Conservation (phyloP, 2,888 invertebrate genomes). For the Drosophila niveifrons region DNA sequence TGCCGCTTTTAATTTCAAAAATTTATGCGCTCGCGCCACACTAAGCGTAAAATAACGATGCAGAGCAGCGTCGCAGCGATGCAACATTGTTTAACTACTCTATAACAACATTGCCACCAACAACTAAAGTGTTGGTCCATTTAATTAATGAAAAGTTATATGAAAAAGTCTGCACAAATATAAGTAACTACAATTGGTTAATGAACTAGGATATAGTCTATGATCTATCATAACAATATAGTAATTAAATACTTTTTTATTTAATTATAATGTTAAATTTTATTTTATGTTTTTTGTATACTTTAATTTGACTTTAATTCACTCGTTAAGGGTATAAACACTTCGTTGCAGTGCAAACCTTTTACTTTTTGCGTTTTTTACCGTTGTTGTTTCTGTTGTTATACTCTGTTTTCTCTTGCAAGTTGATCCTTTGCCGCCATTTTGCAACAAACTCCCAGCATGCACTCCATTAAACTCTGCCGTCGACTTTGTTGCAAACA, state of each 20-base stretch:
- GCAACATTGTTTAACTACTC: slow-evolving; percentile 64
- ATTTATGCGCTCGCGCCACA: slow-evolving; percentile 82
- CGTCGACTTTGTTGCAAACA: slow-evolving; percentile 77
- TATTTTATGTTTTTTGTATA: too few relatives aligned
- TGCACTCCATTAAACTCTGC: slow-evolving; percentile 81
- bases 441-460: slow-evolving; percentile 72
- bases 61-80: slow-evolving; percentile 54
- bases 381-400: slow-evolving; percentile 41
- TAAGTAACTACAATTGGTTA: too few relatives aligned
- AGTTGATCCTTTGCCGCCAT: slow-evolving; percentile 81
- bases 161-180: too few relatives aligned
- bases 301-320: too few relatives aligned
- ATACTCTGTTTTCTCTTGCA: slow-evolving; percentile 60
- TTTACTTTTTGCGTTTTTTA: slow-evolving; percentile 41
- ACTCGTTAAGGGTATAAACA: neutral
- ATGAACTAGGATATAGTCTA: too few relatives aligned
- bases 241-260: too few relatives aligned
- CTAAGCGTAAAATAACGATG: slow-evolving; percentile 81
- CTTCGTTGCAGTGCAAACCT: slow-evolving; percentile 1
- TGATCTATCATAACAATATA: too few relatives aligned
- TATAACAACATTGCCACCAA: slow-evolving; percentile 5
- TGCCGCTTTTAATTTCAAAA: slow-evolving; percentile 81
- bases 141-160: neutral
- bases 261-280: too few relatives aligned
- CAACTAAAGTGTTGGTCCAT: neutral